Base-by-base conservation (phyloP, 2,888 invertebrate genomes). In the Dryadula phaetusa region DNA sequence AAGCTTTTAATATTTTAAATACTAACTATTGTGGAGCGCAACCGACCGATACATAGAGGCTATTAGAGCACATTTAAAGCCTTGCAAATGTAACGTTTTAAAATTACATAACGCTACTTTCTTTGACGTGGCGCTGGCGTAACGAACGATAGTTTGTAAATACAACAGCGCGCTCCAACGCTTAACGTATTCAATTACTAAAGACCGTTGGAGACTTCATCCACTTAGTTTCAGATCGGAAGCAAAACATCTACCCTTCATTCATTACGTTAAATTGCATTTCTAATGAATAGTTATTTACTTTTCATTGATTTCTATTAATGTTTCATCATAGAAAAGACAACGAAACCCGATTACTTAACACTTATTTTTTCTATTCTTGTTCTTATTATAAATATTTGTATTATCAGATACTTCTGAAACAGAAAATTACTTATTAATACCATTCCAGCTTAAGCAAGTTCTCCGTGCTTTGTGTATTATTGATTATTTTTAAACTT, bases 31-130 rank as follows among this genome's bases (percentile, higher is more conserved):
- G 12, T n/a, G 20, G n/a, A 49, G n/a, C 8, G 49, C n/a, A n/a
- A 49, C 25, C 34, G 25, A 40, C 40, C 22, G 40, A 32, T 22
- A 60, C 47, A 66, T 62, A 52, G 47, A 64, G 61, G 53, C n/a
- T 6, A 52, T 64, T 65, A 60, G 56, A 56, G 46, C 52, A 52
- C 56, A 69, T 63, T 56, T 49, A 65, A 47, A 46, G 44, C 62
- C 54, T 60, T n/a, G 40, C 22, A 20, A 34, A 20, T 62, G 49
- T 66, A 60, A 70, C 47, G 62, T 47, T 62, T 54, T 28, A 62
- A 63, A 66, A 42, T 75, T 74, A 64, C 64, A 68, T 72, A 75
- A 75, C 64, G 18, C 28, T 61, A 60, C 70, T 72, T 73, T 73
- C 72, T 72, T 72, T 66, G 20, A 54, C 37, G 22, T 32, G 32